A percentile compares a stretch with the other conserved stretches of the same genome.
Evolutionary conservation across 35 echinoderm and acorn worm genomes (phyloP).

Genomic region (Heliocidaris tuberculata): DNA sequence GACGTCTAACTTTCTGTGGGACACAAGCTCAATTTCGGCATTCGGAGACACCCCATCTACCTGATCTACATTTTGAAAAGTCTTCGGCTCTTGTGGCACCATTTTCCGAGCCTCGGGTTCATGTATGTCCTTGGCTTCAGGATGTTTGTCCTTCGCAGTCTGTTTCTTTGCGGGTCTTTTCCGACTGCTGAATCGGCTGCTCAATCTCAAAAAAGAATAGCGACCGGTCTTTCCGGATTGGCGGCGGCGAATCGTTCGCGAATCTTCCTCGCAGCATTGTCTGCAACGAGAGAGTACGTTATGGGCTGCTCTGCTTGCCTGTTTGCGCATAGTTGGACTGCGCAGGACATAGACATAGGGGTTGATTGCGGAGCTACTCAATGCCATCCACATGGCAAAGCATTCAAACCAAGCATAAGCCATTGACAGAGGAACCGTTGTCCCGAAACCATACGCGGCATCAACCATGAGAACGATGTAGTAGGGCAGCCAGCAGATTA

Average conservation of each 20-base stretch:
- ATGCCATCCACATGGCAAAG: slow-evolving; percentile 66
- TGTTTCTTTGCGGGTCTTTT: background rate
- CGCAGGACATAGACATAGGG: slow-evolving; percentile 92
- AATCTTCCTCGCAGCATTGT: slow-evolving; percentile 41
- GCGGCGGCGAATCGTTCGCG: background rate
- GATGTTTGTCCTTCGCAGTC: background rate
- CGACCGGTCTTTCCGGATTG: background rate
- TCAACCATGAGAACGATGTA: slow-evolving; percentile 74
- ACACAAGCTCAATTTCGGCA: slow-evolving; percentile 42
- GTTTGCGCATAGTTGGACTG: slow-evolving; percentile 73
- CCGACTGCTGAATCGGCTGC: background rate
- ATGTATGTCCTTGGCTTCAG: background rate
- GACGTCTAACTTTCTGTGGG: slow-evolving; percentile 39
- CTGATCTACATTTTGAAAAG: background rate
- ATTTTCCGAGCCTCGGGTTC: background rate
- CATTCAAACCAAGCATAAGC: slow-evolving; percentile 61
- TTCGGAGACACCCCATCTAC: background rate
- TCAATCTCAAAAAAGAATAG: slow-evolving; percentile 6
- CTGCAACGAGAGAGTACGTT: background rate
- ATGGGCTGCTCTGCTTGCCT: slow-evolving; percentile 42
- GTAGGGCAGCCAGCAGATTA: slow-evolving; percentile 77
- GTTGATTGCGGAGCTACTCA: slow-evolving; percentile 72
- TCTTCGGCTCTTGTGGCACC: background rate
- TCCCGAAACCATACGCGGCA: slow-evolving; percentile 12
- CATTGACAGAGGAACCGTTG: slow-evolving; percentile 43